Evolutionary conservation across 2,113 vertebrate species (phyloP).

Genomic region (Ctenodactylus gundi): DNA sequence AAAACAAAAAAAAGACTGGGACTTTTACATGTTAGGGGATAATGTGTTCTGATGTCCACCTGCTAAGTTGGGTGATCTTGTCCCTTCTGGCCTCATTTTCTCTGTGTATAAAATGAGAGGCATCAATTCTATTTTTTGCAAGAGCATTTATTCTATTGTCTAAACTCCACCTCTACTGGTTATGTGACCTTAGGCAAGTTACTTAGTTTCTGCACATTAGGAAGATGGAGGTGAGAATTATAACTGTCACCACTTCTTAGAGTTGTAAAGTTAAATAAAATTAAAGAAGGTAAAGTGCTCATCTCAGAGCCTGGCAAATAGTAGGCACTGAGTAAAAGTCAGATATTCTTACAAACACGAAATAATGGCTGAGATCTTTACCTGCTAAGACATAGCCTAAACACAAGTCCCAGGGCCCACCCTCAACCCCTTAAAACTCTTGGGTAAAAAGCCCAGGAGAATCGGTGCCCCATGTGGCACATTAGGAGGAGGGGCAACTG

Average conservation of each 20-base stretch:
- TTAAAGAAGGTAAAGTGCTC: neutral
- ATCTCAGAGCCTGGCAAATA: neutral
- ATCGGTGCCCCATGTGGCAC: rapidly evolving
- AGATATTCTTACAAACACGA: neutral
- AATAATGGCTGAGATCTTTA: neutral
- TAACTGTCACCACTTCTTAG: neutral
- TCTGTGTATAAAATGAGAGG: neutral
- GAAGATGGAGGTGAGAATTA: neutral
- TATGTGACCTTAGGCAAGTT: neutral
- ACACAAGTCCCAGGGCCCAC: neutral
- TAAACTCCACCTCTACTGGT: neutral
- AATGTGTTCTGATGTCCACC: neutral
- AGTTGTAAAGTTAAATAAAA: neutral
- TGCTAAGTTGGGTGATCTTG: too few species aligned
- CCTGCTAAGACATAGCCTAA: neutral
- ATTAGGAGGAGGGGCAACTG: neutral
- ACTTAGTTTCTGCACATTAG: neutral
- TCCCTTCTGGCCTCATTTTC: neutral
- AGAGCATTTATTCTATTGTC: neutral
- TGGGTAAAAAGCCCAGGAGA: neutral
- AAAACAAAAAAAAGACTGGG: neutral
- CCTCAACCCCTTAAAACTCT: neutral
- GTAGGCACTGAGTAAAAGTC: neutral
- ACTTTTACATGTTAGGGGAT: neutral
- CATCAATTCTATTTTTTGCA: neutral